Evolutionary conservation across 2,888 invertebrate genomes (phyloP).

Genomic region (Cremastobaeus sp.): DNA sequence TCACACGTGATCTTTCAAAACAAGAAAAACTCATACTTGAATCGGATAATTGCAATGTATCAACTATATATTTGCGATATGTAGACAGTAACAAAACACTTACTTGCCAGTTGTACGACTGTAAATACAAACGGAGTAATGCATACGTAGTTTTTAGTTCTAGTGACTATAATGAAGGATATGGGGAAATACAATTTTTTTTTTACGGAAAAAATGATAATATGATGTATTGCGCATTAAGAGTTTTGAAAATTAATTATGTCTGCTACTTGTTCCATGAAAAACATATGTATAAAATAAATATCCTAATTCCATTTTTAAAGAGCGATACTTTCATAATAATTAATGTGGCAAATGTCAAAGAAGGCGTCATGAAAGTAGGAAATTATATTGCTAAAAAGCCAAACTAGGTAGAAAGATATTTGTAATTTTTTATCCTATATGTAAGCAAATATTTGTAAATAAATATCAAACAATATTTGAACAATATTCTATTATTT

Average conservation of each 20-base stretch:
- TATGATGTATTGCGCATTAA: background rate
- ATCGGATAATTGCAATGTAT: background rate
- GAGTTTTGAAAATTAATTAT: background rate
- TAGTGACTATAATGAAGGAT: background rate
- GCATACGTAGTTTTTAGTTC: background rate
- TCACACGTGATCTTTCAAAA: conserved; percentile 1
- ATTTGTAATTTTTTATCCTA: too few species aligned
- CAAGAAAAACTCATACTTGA: background rate
- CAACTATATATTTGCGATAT: background rate
- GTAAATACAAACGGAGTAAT: conserved; percentile 1
- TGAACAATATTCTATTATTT: too few species aligned
- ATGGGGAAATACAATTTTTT: conserved; percentile 16
- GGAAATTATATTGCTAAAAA: background rate
- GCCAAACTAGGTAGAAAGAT: conserved; percentile 7
- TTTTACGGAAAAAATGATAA: conserved; percentile 4
- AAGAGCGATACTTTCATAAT: background rate
- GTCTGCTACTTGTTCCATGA: conserved; percentile 4
- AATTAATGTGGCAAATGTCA: background rate
- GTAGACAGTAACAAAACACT: background rate
- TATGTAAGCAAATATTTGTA: too few species aligned
- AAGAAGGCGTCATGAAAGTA: conserved; percentile 6
- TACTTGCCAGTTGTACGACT: background rate
- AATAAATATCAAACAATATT: too few species aligned
- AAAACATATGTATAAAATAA: conserved; percentile 3
- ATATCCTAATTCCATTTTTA: conserved; percentile 4